A percentile compares a stretch with the other conserved stretches of the same genome.
These are phyloP conservation scores for Axinella damicornis DNA, from an alignment of 37 sponge, comb jelly and placozoan genomes.

Conservation along the genomic window DNA sequence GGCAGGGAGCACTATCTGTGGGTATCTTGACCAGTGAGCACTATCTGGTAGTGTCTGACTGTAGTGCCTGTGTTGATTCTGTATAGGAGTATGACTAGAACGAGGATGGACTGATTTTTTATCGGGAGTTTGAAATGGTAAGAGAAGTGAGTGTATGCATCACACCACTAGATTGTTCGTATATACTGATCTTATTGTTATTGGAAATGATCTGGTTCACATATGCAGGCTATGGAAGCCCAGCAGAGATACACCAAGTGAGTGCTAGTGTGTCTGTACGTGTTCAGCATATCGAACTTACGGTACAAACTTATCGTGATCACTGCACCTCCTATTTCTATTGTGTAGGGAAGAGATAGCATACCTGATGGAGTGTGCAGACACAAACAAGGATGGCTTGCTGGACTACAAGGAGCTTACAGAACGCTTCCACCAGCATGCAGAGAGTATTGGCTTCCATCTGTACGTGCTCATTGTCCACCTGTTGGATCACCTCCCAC, in stretches of 20 bases:
- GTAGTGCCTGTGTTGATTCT: neutral
- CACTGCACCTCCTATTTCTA: neutral
- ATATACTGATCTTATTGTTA: neutral
- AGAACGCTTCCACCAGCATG: conserved; percentile 86
- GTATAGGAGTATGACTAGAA: conserved; percentile 88
- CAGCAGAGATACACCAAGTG: conserved; percentile 78
- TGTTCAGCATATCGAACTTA: too few species aligned
- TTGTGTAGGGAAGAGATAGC: conserved; percentile 71
- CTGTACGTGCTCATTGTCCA: conserved; percentile 87
- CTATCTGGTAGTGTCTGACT: neutral
- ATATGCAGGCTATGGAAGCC: conserved; percentile 69
- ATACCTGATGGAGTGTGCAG: conserved; percentile 94
- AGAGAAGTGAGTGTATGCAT: neutral
- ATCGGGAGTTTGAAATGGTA: conserved; percentile 82
- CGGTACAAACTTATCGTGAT: neutral
- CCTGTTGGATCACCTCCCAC: conserved; percentile 83
- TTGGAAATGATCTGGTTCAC: neutral
- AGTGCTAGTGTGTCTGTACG: too few species aligned
- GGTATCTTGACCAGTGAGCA: too few species aligned
- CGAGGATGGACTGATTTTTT: conserved; percentile 89
- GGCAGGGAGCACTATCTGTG: too few species aligned
- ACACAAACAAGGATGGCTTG: conserved; percentile 88
- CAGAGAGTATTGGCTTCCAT: conserved; percentile 87
- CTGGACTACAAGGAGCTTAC: conserved; percentile 96
- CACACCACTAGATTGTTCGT: too few species aligned